Base-by-base conservation (phyloP, 1,140 invertebrate species). In the Epicauta chinensis region DNA sequence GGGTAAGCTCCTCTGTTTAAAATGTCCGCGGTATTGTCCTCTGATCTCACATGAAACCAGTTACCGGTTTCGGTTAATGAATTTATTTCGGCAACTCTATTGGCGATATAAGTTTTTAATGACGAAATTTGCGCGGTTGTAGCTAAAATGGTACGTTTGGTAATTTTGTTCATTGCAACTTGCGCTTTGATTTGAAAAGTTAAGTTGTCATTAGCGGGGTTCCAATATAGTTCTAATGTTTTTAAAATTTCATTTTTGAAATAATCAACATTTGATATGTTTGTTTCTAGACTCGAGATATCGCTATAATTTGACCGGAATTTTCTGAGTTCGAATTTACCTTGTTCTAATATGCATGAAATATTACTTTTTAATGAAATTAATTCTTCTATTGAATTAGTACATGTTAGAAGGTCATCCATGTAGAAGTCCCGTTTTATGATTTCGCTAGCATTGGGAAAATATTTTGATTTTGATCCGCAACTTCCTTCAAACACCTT, bases 1-100 rank as follows among this genome's bases (percentile, higher is more conserved):
- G 48, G 51, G 10, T 13, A 15, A n/a, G 32, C 13, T 11, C 59
- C 59, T n/a, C 23, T 45, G 9, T 70, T 73, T 3, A 65, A 45
- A 2, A 60, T 48, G 62, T 78, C 74, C 2, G 71, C 71, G 30
- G 72, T 71, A 59, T 77, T 77, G 1, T 69, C 40, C 14, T 45
- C 36, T 1, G 68, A 61, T 6, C 46, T 35, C 0, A 76, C 65
- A 55, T 77, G 69, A 15, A 35, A 12, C 76, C 74, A 78, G 15
- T 69, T 41, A 6, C 42, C 36, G 1, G 32, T 15, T 14, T 46
- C 34, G 10, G 62, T 51, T n/a, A 56, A 46, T 14, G 46, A 46
- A 38, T 64, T 59, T 29, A 74, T 72, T 52, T 65, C 46, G 0
- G 61, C 16, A 0, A 73, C 68, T 12, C 71, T 44, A 65, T 75